Conservation (phyloP, 2,888 invertebrate species). For the Orchesellides sinensis region DNA sequence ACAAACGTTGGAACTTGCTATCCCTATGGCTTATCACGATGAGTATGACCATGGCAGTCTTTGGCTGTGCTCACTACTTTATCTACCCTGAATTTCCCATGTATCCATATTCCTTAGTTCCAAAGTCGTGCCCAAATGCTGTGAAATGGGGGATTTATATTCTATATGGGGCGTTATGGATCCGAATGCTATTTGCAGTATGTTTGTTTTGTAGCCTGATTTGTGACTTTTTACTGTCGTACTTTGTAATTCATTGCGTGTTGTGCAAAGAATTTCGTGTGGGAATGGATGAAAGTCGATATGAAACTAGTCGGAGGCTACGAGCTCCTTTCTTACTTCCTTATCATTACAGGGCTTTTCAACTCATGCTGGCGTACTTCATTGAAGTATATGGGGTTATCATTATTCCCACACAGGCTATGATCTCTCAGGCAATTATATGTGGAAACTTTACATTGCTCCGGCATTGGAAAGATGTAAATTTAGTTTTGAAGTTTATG, state of each 20-base stretch:
- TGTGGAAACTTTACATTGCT: background rate
- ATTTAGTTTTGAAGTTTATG: background rate
- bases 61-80: background rate
- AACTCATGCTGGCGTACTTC: background rate
- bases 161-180: background rate
- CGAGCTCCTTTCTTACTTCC: background rate
- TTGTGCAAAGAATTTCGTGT: background rate
- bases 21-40: background rate
- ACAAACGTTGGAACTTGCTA: background rate
- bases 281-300: background rate
- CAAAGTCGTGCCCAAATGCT: background rate
- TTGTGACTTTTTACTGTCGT: background rate
- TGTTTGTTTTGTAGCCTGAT: background rate
- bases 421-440: background rate
- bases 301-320: background rate
- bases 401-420: background rate
- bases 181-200: background rate
- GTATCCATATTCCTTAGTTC: background rate
- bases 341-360: background rate
- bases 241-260: background rate
- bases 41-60: background rate
- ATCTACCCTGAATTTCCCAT: background rate
- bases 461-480: background rate
- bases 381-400: background rate
- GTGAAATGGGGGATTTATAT: background rate